phyloP scores from a whole-genome alignment of 2,888 invertebrate species.

The Agriotes lineatus region DNA sequence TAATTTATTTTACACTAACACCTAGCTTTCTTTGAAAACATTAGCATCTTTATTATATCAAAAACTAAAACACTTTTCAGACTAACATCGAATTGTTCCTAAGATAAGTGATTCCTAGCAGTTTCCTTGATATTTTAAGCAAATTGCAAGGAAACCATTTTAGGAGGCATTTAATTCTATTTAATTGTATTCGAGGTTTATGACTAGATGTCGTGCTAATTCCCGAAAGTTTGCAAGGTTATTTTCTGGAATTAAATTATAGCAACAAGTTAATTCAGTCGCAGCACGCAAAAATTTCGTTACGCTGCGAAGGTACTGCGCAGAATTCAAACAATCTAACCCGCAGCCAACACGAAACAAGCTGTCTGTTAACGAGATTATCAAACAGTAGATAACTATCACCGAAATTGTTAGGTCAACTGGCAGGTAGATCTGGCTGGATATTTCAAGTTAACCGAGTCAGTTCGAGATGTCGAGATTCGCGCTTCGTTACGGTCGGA shows the following conservation, averaged over 20 bases:
- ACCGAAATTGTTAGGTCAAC: slow-evolving; percentile 14
- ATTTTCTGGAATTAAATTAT: background rate
- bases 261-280: background rate
- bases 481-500: slow-evolving; percentile 5
- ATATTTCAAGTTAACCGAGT: background rate
- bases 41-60: too few relatives aligned
- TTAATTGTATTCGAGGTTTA: background rate
- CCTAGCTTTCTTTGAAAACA: too few relatives aligned
- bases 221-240: background rate
- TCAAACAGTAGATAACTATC: slow-evolving; percentile 3
- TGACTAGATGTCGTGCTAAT: background rate
- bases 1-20: too few relatives aligned
- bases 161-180: too few relatives aligned
- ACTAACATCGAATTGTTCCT: too few relatives aligned
- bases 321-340: background rate
- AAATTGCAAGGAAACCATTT: too few relatives aligned
- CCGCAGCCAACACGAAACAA: background rate
- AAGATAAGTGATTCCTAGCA: too few relatives aligned
- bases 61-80: too few relatives aligned
- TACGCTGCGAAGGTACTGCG: background rate
- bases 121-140: too few relatives aligned
- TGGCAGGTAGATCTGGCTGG: slow-evolving; percentile 12
- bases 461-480: slow-evolving; percentile 21
- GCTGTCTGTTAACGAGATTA: slow-evolving; percentile 4
- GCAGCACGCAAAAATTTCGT: slow-evolving; percentile 3